Conservation (phyloP, 2,888 invertebrate species). For the Tineola bisselliella region DNA sequence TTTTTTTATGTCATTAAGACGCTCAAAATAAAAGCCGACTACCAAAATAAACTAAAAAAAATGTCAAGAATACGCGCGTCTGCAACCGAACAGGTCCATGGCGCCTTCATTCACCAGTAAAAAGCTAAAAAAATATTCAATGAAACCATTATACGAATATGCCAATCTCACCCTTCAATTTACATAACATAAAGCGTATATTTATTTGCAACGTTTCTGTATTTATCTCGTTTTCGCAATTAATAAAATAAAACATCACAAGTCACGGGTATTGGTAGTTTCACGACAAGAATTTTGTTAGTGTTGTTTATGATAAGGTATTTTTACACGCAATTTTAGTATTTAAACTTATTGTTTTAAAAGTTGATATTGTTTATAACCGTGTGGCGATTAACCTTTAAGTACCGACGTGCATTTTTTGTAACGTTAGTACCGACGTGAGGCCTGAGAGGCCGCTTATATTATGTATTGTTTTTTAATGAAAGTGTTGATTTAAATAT, state of each 20-base stretch:
- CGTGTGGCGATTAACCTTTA: background rate
- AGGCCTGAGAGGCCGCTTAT: too few relatives aligned
- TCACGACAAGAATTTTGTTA: background rate
- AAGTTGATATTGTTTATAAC: background rate
- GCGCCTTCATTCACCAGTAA: conserved; percentile 45
- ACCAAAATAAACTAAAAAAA: background rate
- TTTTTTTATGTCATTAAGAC: background rate
- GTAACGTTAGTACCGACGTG: too few relatives aligned
- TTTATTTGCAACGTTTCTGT: background rate
- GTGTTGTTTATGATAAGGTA: background rate
- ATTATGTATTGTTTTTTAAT: too few relatives aligned
- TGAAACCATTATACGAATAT: conserved; percentile 16
- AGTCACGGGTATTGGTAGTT: conserved; percentile 1
- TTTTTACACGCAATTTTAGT: background rate
- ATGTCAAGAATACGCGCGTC: background rate
- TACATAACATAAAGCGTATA: background rate
- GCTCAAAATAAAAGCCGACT: too few relatives aligned
- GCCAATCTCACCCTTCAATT: background rate
- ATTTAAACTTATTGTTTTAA: background rate
- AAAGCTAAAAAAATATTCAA: conserved; percentile 33
- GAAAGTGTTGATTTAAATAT: too few relatives aligned
- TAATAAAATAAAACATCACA: background rate
- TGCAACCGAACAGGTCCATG: conserved; percentile 28
- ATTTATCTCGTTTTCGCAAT: background rate
- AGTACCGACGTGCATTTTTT: too few relatives aligned